Conservation (phyloP, 2,113 vertebrate genomes). For the Canis aureus region DNA sequence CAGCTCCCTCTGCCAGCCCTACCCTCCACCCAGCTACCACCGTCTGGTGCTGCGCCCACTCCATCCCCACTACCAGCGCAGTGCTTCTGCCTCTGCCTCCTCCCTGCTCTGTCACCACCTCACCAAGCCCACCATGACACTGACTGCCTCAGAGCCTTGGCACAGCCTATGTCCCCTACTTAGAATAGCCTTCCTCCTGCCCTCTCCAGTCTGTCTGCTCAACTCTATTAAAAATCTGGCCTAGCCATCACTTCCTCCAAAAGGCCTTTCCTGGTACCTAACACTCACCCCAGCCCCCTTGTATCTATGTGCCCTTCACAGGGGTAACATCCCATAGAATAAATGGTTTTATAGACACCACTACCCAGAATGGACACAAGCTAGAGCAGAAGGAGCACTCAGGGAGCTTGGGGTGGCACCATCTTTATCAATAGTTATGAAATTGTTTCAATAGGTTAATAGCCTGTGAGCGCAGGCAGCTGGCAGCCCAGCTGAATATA, state of each 20-base stretch:
- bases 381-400: fast-evolving
- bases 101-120: fast-evolving
- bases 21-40: not conserved
- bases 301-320: not conserved
- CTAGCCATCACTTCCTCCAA: not conserved
- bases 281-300: not conserved
- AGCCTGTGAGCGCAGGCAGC: fast-evolving
- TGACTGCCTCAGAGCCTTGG: not conserved
- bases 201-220: not conserved
- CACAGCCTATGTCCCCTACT: not conserved
- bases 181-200: not conserved
- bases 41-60: fast-evolving
- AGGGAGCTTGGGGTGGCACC: fast-evolving
- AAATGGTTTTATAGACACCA: fast-evolving
- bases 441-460: fast-evolving
- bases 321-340: not conserved
- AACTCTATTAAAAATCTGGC: not conserved
- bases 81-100: fast-evolving
- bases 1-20: fast-evolving
- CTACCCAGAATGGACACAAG: fast-evolving
- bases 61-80: not conserved
- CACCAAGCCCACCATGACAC: not conserved
- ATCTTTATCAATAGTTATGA: not conserved
- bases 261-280: not conserved
- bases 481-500: fast-evolving